These are phyloP conservation scores for Plemyria rubiginata DNA, from an alignment of 2,888 invertebrate genomes.

Conservation along the genomic window DNA sequence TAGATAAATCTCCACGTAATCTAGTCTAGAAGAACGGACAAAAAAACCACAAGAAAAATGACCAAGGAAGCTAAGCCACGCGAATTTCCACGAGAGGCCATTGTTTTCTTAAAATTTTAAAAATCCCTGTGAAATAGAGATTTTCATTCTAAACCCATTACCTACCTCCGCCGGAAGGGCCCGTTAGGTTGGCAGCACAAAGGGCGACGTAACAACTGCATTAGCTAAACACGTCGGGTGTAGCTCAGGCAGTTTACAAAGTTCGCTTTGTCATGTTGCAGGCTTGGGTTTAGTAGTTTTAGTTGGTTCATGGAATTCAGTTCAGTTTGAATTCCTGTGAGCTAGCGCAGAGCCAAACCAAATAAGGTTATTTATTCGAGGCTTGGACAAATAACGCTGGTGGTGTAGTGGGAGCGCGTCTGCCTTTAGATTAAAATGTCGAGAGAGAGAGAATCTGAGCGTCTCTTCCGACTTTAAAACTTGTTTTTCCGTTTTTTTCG, in stretches of 20 bases:
- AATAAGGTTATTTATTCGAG: neutral
- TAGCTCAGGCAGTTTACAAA: conserved; percentile 15
- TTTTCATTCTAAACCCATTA: neutral
- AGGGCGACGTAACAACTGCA: conserved; percentile 33
- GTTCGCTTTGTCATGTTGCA: conserved; percentile 11
- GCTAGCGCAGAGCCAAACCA: neutral
- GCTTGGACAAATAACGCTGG: neutral
- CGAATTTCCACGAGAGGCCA: too few species aligned
- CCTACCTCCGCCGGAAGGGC: conserved; percentile 15
- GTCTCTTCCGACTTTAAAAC: too few species aligned
- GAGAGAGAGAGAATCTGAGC: too few species aligned
- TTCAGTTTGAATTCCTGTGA: conserved; percentile 1
- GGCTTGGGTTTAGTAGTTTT: conserved; percentile 2
- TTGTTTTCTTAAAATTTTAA: too few species aligned
- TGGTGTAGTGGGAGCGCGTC: neutral
- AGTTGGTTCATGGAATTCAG: neutral
- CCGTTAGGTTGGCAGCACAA: conserved; percentile 21
- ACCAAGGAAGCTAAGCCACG: too few species aligned
- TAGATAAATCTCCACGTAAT: too few species aligned
- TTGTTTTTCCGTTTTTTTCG: too few species aligned
- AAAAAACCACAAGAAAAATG: too few species aligned
- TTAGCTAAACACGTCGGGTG: conserved; percentile 29
- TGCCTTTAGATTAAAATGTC: neutral
- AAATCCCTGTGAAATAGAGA: neutral
- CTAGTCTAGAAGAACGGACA: too few species aligned